phyloP scores from a whole-genome alignment of 2,797 vertebrate genomes.

The Chaetodon trifasciatus region DNA sequence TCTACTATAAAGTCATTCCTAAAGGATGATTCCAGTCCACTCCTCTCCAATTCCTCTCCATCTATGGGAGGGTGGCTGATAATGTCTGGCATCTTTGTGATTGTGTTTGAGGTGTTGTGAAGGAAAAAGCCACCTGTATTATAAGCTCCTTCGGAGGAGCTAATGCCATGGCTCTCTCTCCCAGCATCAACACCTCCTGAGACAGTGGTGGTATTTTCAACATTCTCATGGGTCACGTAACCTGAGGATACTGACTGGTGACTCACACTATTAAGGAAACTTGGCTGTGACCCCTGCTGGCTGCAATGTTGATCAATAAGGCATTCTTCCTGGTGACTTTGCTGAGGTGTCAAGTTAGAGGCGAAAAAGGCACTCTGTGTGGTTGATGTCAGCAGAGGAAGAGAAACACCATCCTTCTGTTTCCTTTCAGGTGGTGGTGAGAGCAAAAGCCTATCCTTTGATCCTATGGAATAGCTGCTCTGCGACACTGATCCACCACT shows the following conservation, averaged over 20 bases:
- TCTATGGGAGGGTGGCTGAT: constrained; percentile 82
- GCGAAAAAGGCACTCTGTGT: constrained; percentile 57
- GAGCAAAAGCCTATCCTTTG: constrained; percentile 29
- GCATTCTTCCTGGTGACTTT: constrained; percentile 46
- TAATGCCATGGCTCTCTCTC: constrained; percentile 16
- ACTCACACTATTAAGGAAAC: constrained; percentile 36
- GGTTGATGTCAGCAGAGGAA: constrained; percentile 63
- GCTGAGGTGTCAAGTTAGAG: constrained; percentile 47
- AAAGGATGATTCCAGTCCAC: constrained; percentile 46
- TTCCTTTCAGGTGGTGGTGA: constrained; percentile 23
- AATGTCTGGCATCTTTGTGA: constrained; percentile 75
- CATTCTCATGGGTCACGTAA: constrained; percentile 72
- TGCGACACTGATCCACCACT: constrained; percentile 19
- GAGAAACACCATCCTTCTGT: constrained; percentile 22
- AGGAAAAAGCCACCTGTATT: constrained; percentile 56
- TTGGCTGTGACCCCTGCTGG: constrained; percentile 44
- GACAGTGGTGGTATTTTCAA: constrained; percentile 46
- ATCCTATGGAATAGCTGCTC: constrained; percentile 13
- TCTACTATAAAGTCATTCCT: constrained; percentile 27
- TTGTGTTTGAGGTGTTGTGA: constrained; percentile 64
- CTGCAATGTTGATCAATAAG: constrained; percentile 43
- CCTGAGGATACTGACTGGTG: constrained; percentile 75
- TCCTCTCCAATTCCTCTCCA: constrained; percentile 77
- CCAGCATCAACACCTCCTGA: constrained; percentile 30
- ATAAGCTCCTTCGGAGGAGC: constrained; percentile 26